Evolutionary conservation across 2,797 vertebrate genomes (phyloP).

Genomic region (Acropternis orthonyx): DNA sequence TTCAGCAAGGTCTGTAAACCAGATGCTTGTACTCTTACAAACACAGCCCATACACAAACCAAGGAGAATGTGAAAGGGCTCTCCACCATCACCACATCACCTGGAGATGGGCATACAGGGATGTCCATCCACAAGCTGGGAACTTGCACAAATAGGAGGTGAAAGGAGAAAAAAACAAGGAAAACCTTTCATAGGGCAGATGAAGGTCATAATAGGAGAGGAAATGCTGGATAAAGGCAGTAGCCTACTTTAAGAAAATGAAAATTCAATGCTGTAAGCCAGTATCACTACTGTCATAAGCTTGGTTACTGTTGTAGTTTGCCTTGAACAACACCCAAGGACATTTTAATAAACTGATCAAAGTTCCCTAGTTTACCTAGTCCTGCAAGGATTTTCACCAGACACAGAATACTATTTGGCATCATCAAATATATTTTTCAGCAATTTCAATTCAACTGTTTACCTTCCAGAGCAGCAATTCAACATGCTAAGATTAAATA

Average conservation of each 20-base stretch:
- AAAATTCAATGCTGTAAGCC: neutral
- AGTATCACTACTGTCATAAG: neutral
- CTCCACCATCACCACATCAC: neutral
- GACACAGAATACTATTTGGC: neutral
- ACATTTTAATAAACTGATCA: neutral
- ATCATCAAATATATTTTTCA: neutral
- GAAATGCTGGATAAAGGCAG: neutral
- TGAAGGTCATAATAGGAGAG: neutral
- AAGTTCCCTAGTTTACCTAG: neutral
- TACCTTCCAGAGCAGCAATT: neutral
- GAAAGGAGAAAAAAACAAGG: neutral
- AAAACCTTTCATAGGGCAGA: neutral
- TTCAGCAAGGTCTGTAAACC: neutral
- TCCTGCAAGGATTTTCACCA: neutral
- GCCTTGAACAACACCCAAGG: neutral
- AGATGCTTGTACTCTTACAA: neutral
- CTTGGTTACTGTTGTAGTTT: neutral
- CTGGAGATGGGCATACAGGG: fast-evolving
- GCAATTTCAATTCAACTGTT: neutral
- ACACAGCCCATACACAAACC: neutral
- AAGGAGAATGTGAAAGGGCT: neutral
- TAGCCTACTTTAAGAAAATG: neutral
- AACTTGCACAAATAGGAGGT: neutral
- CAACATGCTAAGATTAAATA: neutral
- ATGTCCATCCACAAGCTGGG: fast-evolving